These are phyloP conservation scores for Axis porcinus DNA, from an alignment of 2,113 vertebrate genomes.

Conservation along the genomic window DNA sequence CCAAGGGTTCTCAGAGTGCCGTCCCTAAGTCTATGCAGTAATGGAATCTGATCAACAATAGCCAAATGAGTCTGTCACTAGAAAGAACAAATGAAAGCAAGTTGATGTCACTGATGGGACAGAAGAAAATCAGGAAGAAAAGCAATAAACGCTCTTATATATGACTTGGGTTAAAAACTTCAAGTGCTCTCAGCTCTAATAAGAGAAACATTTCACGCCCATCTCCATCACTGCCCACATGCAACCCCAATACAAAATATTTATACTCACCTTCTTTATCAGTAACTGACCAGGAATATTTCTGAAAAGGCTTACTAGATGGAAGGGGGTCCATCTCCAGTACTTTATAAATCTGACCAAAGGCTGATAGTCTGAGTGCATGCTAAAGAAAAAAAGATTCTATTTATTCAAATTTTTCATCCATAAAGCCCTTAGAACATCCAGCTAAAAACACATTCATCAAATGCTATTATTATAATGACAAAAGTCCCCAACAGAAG, in stretches of 20 bases:
- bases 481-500: background rate
- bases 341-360: constrained; percentile 98
- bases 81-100: constrained; percentile 13
- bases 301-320: constrained; percentile 96
- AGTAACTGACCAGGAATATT: constrained; percentile 92
- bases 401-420: constrained; percentile 49
- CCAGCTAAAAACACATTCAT: constrained; percentile 36
- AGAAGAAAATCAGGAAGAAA: background rate
- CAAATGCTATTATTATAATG: background rate
- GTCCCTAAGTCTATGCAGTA: background rate
- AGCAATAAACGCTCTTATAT: background rate
- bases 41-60: background rate
- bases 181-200: background rate
- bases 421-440: background rate
- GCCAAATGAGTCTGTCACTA: background rate
- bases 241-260: background rate
- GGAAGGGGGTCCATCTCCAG: constrained; percentile 98
- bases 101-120: background rate
- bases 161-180: background rate
- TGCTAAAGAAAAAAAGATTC: constrained; percentile 83
- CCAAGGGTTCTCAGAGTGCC: background rate
- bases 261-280: constrained; percentile 94
- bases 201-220: background rate
- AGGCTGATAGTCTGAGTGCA: constrained; percentile 94
- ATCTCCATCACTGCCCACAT: background rate